Base-by-base conservation (phyloP, 35 echinoderm and acorn worm species). In the Apostichopus californicus region DNA sequence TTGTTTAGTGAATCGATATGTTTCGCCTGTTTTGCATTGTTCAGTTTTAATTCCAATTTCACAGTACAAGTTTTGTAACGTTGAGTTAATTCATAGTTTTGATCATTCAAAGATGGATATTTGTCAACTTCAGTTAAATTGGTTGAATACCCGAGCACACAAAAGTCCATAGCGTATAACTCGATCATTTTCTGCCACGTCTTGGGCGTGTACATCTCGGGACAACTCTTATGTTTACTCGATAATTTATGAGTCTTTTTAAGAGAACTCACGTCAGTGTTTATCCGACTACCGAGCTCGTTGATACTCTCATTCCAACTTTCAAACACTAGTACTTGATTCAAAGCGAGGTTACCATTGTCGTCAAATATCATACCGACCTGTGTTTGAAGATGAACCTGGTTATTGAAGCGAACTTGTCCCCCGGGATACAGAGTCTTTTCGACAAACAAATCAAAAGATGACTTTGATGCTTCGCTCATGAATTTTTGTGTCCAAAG, bases 151-250 rank as follows among this genome's bases (percentile, higher is more conserved):
- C 28, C 28, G 28, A 34, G 28, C 28, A 34, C 28, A 34, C 28
- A 34, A 87, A 87, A 87, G 14, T 87, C 85, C 24, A 87, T 10
- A 9, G 57, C 55, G 20, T 63, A 87, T 2, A 87, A 15, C 15
- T 66, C 64, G 15, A 87, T 21, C 8, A 87, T 24, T 63, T 87
- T 87, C 11, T 18, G 3, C 85, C 85, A 87, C 0, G 85, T 63
- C 9, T 8, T 10, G 21, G 55, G 55, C 5, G 5, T 24, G 85
- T 87, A 87, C 85, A 63, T 87, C 8, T 66, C 57, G 20, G 23
- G 18, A 87, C 85, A 87, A 52, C 18, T n/a, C 52, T 87, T 63
- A 25, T 87, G n/a, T 17, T 52, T 17, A 13, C 52, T 17, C 55
- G 2, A 18, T 6, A 7, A 6, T 1, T 17, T 54, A 55, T 53